Percentiles rank a stretch among this genome's conserved stretches.
Conservation (phyloP, 2,888 invertebrate genomes). For the Oxycera nigricornis region DNA sequence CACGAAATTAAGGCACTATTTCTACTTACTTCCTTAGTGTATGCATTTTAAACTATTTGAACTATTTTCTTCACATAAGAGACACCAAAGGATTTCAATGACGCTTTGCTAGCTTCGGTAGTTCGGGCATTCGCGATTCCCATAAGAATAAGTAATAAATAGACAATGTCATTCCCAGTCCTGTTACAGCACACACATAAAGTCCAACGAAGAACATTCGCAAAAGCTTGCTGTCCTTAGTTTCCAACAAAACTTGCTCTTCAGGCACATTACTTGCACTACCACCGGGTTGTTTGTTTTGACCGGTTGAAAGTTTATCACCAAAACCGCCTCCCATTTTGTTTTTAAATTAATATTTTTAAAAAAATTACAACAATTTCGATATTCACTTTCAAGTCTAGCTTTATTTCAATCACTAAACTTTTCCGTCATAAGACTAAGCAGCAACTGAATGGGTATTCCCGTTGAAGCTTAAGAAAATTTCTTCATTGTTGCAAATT, state of each 20-base stretch:
- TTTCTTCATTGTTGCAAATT: background rate
- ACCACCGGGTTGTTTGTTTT: too few species aligned
- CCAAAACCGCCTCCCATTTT: background rate
- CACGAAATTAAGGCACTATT: too few species aligned
- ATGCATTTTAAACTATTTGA: background rate
- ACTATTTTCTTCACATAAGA: background rate
- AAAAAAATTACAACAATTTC: background rate
- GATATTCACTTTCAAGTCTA: background rate
- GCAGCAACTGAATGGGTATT: slow-evolving; percentile 14
- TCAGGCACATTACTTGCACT: background rate
- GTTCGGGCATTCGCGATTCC: slow-evolving; percentile 59
- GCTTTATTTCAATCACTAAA: background rate
- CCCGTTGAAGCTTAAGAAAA: background rate
- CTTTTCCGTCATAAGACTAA: slow-evolving; percentile 19
- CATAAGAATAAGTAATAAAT: slow-evolving; percentile 59
- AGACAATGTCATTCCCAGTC: slow-evolving; percentile 58
- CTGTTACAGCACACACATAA: slow-evolving; percentile 58
- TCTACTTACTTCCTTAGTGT: too few species aligned
- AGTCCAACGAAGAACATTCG: slow-evolving; percentile 55
- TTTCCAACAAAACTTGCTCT: background rate
- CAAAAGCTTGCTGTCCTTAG: slow-evolving; percentile 55
- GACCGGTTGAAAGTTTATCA: too few species aligned
- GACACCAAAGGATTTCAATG: slow-evolving; percentile 49
- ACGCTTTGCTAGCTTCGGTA: slow-evolving; percentile 57
- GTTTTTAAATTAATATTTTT: background rate